Evolutionary conservation across 2,797 vertebrate species (phyloP).

Genomic region (Macroramphosus scolopax): DNA sequence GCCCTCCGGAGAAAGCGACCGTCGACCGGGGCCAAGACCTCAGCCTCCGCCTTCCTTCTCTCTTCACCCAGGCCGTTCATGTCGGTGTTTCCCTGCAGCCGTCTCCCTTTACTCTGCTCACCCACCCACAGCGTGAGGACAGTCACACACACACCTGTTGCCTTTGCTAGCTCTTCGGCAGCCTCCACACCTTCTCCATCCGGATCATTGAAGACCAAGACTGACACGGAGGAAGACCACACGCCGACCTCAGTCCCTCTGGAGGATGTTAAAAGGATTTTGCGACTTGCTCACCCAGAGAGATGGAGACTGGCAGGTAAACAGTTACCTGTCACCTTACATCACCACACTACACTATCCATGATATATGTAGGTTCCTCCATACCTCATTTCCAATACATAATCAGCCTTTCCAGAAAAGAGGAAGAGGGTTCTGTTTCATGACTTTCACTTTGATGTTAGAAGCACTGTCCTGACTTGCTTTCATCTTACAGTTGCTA

Average conservation of each 20-base stretch:
- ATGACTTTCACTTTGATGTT: no score
- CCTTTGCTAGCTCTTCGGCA: slow-evolving; percentile 68
- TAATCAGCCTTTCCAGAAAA: no score
- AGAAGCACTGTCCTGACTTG: no score
- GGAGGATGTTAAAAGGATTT: slow-evolving; percentile 79
- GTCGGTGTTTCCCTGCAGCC: slow-evolving; percentile 17
- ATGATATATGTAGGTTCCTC: neutral
- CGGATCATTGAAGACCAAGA: slow-evolving; percentile 25
- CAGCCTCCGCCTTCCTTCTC: neutral
- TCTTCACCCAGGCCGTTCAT: neutral
- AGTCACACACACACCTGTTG: slow-evolving; percentile 48
- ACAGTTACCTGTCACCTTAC: no score
- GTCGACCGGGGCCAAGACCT: slow-evolving; percentile 9
- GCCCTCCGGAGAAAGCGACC: slow-evolving; percentile 37
- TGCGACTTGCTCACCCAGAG: slow-evolving; percentile 82
- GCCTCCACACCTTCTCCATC: slow-evolving; percentile 42
- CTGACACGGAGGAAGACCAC: slow-evolving; percentile 16
- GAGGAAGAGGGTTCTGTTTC: no score
- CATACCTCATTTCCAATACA: no score
- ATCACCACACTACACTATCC: no score
- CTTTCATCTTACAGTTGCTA: no score
- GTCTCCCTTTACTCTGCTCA: slow-evolving; percentile 15
- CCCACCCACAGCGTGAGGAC: slow-evolving; percentile 30
- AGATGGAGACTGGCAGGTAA: slow-evolving; percentile 87
- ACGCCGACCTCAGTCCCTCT: slow-evolving; percentile 45